Conservation (phyloP, 2,888 invertebrate genomes). For the Leptarthrus brevirostris region DNA sequence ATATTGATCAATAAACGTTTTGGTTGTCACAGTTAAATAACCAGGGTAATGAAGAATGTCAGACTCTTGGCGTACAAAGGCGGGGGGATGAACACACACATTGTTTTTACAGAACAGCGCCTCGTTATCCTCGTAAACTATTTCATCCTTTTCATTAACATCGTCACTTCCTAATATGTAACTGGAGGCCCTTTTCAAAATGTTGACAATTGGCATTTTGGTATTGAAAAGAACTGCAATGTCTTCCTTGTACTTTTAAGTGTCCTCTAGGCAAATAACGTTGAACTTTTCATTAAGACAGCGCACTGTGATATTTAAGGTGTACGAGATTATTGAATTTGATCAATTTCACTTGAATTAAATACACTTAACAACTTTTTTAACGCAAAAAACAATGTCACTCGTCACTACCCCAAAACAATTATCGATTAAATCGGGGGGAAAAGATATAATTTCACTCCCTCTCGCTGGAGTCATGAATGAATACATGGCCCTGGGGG, state of each 20-base stretch:
- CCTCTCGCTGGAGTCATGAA: neutral
- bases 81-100: conserved; percentile 96
- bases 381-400: neutral
- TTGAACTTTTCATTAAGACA: neutral
- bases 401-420: neutral
- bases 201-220: conserved; percentile 80
- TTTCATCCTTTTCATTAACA: conserved; percentile 72
- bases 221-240: neutral
- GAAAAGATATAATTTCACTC: neutral
- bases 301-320: neutral
- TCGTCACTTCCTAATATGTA: conserved; percentile 80
- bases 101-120: conserved; percentile 94
- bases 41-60: conserved; percentile 91
- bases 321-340: no score
- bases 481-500: neutral
- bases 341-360: no score
- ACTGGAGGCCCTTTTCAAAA: conserved; percentile 82
- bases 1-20: conserved; percentile 81
- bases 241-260: neutral
- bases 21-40: conserved; percentile 89
- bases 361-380: neutral
- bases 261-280: neutral
- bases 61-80: conserved; percentile 81
- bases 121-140: conserved; percentile 83
- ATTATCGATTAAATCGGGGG: neutral